phyloP scores from a whole-genome alignment of 2,797 vertebrate genomes.

The Brachyrhaphis roseni region DNA sequence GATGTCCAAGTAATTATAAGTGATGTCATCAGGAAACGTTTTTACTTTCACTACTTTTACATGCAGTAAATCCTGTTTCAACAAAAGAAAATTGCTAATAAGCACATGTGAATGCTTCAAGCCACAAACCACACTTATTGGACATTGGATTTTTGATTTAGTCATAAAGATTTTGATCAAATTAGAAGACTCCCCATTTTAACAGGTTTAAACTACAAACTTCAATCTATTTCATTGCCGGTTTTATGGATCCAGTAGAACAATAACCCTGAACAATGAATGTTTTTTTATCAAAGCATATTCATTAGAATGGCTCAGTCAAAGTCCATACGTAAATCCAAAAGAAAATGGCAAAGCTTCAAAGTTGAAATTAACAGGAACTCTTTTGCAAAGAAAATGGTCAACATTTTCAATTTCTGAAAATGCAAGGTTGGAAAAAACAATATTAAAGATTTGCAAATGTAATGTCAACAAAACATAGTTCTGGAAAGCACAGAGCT shows the following conservation, averaged over 20 bases:
- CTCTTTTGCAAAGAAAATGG: not conserved
- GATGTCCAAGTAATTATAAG: not conserved
- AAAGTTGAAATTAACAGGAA: not conserved
- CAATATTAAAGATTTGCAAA: not conserved
- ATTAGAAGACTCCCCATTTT: not conserved
- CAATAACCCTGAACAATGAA: not conserved
- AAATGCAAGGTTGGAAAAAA: too few species aligned
- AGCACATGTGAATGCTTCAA: not conserved
- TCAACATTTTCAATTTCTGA: not conserved
- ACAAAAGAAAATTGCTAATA: not conserved
- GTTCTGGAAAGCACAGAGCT: not conserved
- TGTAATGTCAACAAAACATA: not conserved
- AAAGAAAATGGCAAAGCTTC: not conserved
- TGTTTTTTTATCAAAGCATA: not conserved
- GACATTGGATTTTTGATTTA: not conserved
- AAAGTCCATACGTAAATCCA: not conserved
- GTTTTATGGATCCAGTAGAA: not conserved
- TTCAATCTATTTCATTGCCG: not conserved
- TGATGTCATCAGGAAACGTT: not conserved
- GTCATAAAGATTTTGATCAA: not conserved
- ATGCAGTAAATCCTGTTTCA: not conserved
- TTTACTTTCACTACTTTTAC: not conserved
- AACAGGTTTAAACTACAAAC: not conserved
- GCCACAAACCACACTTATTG: not conserved
- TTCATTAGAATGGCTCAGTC: not conserved